Base-by-base conservation (phyloP, 2,888 invertebrate species). In the Agrilus mali region DNA sequence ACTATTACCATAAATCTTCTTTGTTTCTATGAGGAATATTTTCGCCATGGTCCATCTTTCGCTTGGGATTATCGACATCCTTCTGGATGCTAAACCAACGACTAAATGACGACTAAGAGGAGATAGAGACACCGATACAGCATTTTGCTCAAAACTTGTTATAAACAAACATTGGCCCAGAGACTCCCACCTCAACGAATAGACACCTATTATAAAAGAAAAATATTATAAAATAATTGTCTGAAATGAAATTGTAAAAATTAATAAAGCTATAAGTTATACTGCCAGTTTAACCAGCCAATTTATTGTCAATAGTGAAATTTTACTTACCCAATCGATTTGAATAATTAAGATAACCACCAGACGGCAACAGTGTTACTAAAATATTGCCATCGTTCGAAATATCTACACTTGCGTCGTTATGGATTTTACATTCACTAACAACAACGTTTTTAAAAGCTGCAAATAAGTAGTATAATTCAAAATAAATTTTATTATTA, bases 401-500 rank as follows among this genome's bases (percentile, higher is more conserved):
- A 54, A 89, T 80, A 60, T 86, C 86, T 51, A 87, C 82, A 60
- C 86, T 86, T 22, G 86, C 87, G 59, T 89, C 88, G 60, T 88
- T 89, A 66, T 88, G 87, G 47, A 90, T 84, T 60, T 83, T 82
- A 63, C 88, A 88, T 54, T 83, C 78, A 31, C 74, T 73, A 7
- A 88, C 87, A 16, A 89, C 82, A 33, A 89, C 71, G 58, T 88
- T 88, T 56, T 79, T 78, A 41, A 76, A 70, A 50, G 74, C 82
- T 82, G 59, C 27, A 67, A 67, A 35, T 16, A 35, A 20, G 20
- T 20, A 20, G 5, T 20, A 20, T 20, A 20, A 7, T 20, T 20
- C 6, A 16, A 15, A 35, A 13, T 14, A 35, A 13, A 35, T 35
- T 15, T 8, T 3, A 10, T 5, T 32, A 13, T 35, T 41, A 36